These are phyloP conservation scores for Terebella lapidaria DNA, from an alignment of 2,888 invertebrate genomes.

Conservation along the genomic window DNA sequence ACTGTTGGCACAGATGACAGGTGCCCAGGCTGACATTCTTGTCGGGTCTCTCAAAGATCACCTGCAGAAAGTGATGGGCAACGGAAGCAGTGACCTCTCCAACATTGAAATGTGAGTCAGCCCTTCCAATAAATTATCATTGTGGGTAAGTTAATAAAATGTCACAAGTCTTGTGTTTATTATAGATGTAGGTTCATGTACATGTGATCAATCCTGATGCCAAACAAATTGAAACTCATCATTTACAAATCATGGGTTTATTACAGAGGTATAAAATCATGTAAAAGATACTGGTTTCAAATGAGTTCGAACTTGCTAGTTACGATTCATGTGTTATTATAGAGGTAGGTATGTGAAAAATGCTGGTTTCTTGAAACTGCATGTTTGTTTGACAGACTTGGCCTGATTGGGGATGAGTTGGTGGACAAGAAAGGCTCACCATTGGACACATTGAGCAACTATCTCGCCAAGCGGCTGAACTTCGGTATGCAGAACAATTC, in stretches of 20 bases:
- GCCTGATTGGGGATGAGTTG: slow-evolving; percentile 76
- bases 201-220: too few relatives aligned
- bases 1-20: slow-evolving; percentile 78
- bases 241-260: too few relatives aligned
- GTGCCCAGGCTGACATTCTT: slow-evolving; percentile 73
- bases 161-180: background rate
- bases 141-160: background rate
- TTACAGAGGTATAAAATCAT: too few relatives aligned
- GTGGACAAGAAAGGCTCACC: slow-evolving; percentile 79
- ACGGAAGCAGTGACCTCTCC: slow-evolving; percentile 60
- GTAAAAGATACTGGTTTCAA: too few relatives aligned
- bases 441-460: slow-evolving; percentile 86
- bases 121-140: too few relatives aligned
- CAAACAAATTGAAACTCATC: too few relatives aligned
- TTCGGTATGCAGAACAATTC: slow-evolving; percentile 61
- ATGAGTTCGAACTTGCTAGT: too few relatives aligned
- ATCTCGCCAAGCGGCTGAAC: slow-evolving; percentile 74
- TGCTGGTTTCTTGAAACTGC: too few relatives aligned
- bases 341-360: too few relatives aligned
- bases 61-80: slow-evolving; percentile 73
- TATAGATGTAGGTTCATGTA: too few relatives aligned
- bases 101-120: slow-evolving; percentile 66
- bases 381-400: slow-evolving; percentile 59
- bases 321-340: too few relatives aligned
- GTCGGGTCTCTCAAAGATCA: slow-evolving; percentile 85